Base-by-base conservation (phyloP, 2,113 vertebrate species). In the Plestiodon gilberti region DNA sequence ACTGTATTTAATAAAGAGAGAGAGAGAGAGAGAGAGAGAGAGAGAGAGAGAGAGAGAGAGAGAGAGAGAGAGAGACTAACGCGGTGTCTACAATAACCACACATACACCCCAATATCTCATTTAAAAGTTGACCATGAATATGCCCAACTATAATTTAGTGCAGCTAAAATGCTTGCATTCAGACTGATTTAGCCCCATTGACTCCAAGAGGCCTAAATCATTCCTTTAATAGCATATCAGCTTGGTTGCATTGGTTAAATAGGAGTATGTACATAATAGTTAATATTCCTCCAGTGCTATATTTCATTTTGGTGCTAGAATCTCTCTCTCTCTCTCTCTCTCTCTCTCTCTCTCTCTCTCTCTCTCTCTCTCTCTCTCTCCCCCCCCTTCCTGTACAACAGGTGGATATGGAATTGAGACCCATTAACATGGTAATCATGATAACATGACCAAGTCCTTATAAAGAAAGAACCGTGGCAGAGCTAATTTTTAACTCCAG, bases 1-100 rank as follows among this genome's bases (percentile, higher is more conserved):
- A n/a, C n/a, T n/a, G n/a, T n/a, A 92, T 90, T 89, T 92, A 90
- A 90, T 91, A 74, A 87, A 77, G 64, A 89, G 70, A 25, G 43
- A 84, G 90, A 94, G 89, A 88, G n/a, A n/a, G n/a, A n/a, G n/a
- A n/a, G n/a, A n/a, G n/a, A n/a, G n/a, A n/a, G n/a, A n/a, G n/a
- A n/a, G 3, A 64, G 81, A 57, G 28, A 59, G 33, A 4, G 30
- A 5, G 5, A 4, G 62, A 18, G 40, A 28, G 33, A 57, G 67
- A 20, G 67, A 28, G 67, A 11, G 35, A 33, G 20, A 33, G 57
- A 40, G 75, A 3, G 48, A 38, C 22, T 62, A 38, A 4, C 4
- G 35, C 28, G 20, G 3, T 43, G 38, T 43, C 14, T 48, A 52
- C 30, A 55, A 33, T 33, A 52, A 20, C 25, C 28, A 67, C 35